Base-by-base conservation (phyloP, 2,797 vertebrate species). In the Bradypus variegatus region DNA sequence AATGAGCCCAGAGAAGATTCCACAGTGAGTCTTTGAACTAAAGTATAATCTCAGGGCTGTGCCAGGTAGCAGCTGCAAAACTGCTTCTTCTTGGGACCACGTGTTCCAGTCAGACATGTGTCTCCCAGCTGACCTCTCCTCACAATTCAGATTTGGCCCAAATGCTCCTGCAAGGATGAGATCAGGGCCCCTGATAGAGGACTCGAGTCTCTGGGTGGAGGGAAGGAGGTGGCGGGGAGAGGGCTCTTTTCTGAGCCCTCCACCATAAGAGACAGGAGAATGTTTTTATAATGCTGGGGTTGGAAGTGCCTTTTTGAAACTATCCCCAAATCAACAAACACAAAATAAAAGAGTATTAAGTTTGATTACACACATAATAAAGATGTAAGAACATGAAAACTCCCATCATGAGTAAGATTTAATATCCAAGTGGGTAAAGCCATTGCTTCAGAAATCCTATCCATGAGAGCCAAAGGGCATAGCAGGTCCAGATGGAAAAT, bases 41-140 rank as follows among this genome's bases (percentile, higher is more conserved):
- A 77, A 92, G 60, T 25, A 75, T 3, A 58, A 27, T 31, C 86
- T 45, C 36, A 16, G 27, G 76, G 60, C 1, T 0, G n/a, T 36
- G 53, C 79, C 94, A 76, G 82, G 86, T 67, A 89, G 92, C 33
- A 45, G 65, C 38, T 5, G 64, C 65, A 65, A 79, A 76, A 23
- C 1, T 21, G 14, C 53, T 86, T 73, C 50, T 84, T 70, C 48
- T 67, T 18, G 55, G 89, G 82, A 36, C 72, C 90, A 45, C 75
- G 75, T 27, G 72, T 75, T 87, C 87, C 91, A 92, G 72, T 86
- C 88, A 77, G 80, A 88, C 69, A 16, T 33, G 70, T 31, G 38
- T 16, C 62, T 80, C 81, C 82, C 67, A 75, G 11, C 27, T 55
- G 62, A 48, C 23, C 85, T 25, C 11, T 2, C 13, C 58, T 38